phyloP scores from a whole-genome alignment of 1,140 invertebrate species.

The Vanessa tameamea region DNA sequence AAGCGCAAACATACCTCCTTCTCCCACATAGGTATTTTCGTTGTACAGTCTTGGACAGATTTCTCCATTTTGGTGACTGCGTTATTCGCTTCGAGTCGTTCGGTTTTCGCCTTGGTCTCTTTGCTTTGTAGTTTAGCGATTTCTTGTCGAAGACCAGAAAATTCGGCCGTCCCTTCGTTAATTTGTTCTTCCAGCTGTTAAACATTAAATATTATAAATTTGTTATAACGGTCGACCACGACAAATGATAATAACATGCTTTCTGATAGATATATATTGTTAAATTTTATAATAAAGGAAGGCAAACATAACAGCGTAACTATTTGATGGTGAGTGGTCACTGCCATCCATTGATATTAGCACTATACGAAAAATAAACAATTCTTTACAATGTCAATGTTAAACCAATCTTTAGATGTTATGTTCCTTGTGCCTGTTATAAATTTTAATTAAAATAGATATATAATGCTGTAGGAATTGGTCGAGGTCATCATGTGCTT shows the following conservation, averaged over 20 bases:
- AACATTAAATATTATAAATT: background rate
- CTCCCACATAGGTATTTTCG: slow-evolving; percentile 80
- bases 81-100: slow-evolving; percentile 89
- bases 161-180: slow-evolving; percentile 77
- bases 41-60: slow-evolving; percentile 84
- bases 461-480: no score
- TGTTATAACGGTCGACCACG: background rate
- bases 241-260: background rate
- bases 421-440: no score
- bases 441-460: no score
- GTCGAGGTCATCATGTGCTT: no score
- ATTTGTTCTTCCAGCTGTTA: slow-evolving; percentile 80
- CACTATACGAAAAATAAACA: no score
- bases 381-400: no score
- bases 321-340: no score
- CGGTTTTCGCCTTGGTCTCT: slow-evolving; percentile 85
- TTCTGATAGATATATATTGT: no score
- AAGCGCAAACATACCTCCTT: slow-evolving; percentile 59
- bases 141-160: slow-evolving; percentile 83
- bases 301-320: no score
- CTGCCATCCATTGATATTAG: no score
- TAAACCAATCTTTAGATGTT: no score
- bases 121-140: slow-evolving; percentile 82
- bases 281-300: no score
- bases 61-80: slow-evolving; percentile 85